phyloP scores from a whole-genome alignment of 2,113 vertebrate genomes.

The Mus spicilegus region DNA sequence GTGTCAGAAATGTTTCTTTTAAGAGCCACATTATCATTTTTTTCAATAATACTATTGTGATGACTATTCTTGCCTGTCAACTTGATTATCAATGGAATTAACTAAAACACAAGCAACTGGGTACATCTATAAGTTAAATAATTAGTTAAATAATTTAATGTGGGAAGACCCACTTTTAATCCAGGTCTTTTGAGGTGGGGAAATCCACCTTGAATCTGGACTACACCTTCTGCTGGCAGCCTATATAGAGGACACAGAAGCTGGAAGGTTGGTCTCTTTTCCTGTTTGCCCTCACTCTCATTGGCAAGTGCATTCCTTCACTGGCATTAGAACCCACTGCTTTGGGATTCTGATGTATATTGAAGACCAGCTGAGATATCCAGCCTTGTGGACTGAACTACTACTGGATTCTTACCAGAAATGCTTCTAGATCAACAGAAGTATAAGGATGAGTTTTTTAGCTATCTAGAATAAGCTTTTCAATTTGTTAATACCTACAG shows the following conservation, averaged over 20 bases:
- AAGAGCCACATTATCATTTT: neutral
- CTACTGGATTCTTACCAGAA: neutral
- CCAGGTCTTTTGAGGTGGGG: neutral
- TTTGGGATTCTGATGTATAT: neutral
- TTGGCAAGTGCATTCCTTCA: neutral
- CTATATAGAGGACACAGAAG: neutral
- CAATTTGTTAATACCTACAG: neutral
- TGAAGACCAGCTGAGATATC: neutral
- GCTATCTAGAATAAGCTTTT: neutral
- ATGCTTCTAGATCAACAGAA: neutral
- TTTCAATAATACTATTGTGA: neutral
- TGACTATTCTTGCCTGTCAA: neutral
- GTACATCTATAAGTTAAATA: no score
- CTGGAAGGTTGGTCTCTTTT: neutral
- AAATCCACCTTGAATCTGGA: neutral
- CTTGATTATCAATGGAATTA: neutral
- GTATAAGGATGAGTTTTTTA: neutral
- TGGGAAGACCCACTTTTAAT: neutral
- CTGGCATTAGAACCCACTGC: neutral
- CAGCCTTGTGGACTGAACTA: neutral
- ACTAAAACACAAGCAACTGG: neutral
- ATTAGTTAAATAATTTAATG: neutral
- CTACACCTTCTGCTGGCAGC: neutral
- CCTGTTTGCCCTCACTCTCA: neutral
- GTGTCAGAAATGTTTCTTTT: constrained; percentile 30